Evolutionary conservation across 1,140 invertebrate species (phyloP), one percentile per base, ranked within the genome.

Genomic region (Dendrolimus punctatus): DNA sequence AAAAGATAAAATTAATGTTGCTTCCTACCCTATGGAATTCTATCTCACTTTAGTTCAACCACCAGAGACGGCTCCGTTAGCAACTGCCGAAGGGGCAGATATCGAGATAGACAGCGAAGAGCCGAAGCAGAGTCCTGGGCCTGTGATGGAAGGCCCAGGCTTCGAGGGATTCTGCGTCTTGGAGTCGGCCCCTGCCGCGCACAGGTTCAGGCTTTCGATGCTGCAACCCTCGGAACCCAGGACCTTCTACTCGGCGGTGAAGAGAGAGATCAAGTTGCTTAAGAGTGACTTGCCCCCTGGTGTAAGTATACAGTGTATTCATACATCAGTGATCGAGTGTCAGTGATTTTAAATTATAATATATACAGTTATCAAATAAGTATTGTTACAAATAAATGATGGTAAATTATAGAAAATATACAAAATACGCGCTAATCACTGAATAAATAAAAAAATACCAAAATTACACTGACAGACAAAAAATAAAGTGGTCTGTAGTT

Each of bases 231-330:
- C 88, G 0, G 93, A 96, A 79, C 90, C 91, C 0, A 87, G 91
- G 46, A 88, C 88, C 55, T 98, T 97, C 80, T 93, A 94, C 67
- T 91, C 91, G 56, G 92, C 95, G 6, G 91, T 98, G 3, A 91
- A 91, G 40, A 93, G 95, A 60, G 96, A 98, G 87, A 91, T 96
- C 59, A 92, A 93, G 59, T 85, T 98, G 55, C 83, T 98, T 36
- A 90, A 91, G 67, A 93, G 91, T 53, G 95, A 95, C 46, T 87
- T 98, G 36, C 97, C 97, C 1, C 88, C 91, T 6, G 96, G 96
- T 6, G 96, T 98, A 39, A 91, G 91, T 69, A 39, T n/a, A n/a
- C 44, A 40, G 6, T 45, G 23, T 45, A 8, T 45, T 6, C n/a
- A 10, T 45, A 23, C 1, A 23, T 1, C 23, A 23, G 23, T 23